Evolutionary conservation across 1,140 invertebrate genomes (phyloP).

Genomic region (Leptinotarsa defecta): DNA sequence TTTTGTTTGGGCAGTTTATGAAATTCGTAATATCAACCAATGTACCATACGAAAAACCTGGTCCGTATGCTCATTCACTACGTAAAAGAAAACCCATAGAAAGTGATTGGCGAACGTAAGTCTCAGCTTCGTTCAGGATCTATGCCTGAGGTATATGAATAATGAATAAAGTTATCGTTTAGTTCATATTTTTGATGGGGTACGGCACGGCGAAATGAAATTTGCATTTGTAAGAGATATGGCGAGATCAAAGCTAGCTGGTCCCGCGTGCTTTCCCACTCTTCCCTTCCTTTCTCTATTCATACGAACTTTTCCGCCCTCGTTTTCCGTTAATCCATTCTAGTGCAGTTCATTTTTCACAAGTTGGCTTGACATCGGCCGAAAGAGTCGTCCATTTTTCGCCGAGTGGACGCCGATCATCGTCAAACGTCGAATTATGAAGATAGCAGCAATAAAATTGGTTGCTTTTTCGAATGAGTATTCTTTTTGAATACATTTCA

Average conservation of each 20-base stretch:
- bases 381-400: too few relatives aligned
- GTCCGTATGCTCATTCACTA: too few relatives aligned
- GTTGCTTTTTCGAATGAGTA: not conserved
- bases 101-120: constrained; percentile 23
- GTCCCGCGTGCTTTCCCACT: constrained; percentile 32
- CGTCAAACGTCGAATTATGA: too few relatives aligned
- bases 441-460: too few relatives aligned
- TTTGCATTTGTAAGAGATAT: constrained; percentile 59
- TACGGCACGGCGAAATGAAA: constrained; percentile 56
- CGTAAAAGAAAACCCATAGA: not conserved
- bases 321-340: constrained; percentile 30
- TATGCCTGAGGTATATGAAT: constrained; percentile 57
- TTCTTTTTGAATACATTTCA: not conserved
- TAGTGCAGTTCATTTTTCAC: constrained; percentile 20
- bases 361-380: not conserved
- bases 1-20: too few relatives aligned
- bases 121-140: constrained; percentile 19
- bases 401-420: too few relatives aligned
- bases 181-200: constrained; percentile 59
- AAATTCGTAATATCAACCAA: too few relatives aligned
- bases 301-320: constrained; percentile 32
- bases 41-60: too few relatives aligned
- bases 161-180: constrained; percentile 59
- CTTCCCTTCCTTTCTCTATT: constrained; percentile 27
- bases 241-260: constrained; percentile 54